A percentile compares a stretch with the other conserved stretches of the same genome.
phyloP scores from a whole-genome alignment of 2,113 vertebrate species.

The Caloenas nicobarica region DNA sequence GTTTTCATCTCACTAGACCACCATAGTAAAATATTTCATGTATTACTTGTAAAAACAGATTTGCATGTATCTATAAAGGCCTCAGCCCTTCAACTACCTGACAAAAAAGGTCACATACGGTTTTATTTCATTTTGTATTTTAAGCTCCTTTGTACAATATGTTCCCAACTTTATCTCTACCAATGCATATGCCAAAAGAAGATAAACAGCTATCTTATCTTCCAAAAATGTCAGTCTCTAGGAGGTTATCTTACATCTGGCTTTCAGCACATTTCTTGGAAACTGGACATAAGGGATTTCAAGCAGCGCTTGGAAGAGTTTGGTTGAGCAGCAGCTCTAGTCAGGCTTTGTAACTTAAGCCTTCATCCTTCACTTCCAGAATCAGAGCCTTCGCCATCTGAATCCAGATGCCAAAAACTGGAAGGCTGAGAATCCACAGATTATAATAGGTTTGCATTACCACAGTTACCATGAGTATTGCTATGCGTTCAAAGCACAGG shows the following conservation, averaged over 20 bases:
- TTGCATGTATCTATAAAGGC: neutral
- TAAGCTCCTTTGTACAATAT: neutral
- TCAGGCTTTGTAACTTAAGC: neutral
- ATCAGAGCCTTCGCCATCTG: neutral
- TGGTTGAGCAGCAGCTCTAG: neutral
- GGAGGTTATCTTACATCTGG: neutral
- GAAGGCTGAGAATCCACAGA: neutral
- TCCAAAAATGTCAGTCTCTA: neutral
- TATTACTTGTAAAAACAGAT: neutral
- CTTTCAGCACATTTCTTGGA: neutral
- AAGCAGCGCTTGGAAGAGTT: neutral
- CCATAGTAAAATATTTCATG: neutral
- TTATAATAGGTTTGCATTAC: neutral
- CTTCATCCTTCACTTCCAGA: neutral
- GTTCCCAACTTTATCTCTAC: neutral
- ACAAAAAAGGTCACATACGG: neutral
- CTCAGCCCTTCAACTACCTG: neutral
- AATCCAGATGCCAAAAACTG: neutral
- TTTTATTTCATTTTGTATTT: neutral
- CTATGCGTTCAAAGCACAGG: constrained; percentile 23
- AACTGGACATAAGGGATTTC: neutral
- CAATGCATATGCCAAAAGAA: neutral
- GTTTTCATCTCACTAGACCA: neutral
- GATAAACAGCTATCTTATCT: neutral
- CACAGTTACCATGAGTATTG: neutral